phyloP scores from a whole-genome alignment of 2,113 vertebrate species.

The Syngnathoides biaculeatus region DNA sequence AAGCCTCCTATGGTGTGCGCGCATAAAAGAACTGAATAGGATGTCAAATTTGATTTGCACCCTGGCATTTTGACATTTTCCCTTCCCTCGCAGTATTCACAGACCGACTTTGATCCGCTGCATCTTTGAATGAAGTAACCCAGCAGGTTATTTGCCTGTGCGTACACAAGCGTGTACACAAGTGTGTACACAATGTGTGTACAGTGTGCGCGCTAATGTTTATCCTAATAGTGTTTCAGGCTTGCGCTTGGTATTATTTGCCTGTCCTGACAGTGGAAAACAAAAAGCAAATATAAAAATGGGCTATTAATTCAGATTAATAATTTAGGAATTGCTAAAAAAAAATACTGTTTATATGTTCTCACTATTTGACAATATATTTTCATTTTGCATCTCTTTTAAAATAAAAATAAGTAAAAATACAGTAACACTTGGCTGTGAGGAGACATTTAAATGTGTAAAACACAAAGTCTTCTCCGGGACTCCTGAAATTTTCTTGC shows the following conservation, averaged over 20 bases:
- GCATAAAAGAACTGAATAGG: constrained; percentile 12
- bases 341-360: constrained; percentile 21
- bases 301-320: constrained; percentile 17
- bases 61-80: constrained; percentile 29
- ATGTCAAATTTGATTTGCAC: constrained; percentile 16
- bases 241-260: not conserved
- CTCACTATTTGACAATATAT: no score
- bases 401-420: constrained; percentile 9
- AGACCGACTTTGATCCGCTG: constrained; percentile 17
- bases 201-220: constrained; percentile 12
- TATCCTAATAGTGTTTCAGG: constrained; percentile 4
- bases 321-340: constrained; percentile 19
- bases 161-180: constrained; percentile 24
- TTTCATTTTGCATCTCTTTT: not conserved
- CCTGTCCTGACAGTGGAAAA: not conserved
- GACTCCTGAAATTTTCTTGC: constrained; percentile 15
- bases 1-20: not conserved
- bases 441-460: not conserved
- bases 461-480: constrained; percentile 2
- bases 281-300: not conserved
- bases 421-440: constrained; percentile 38
- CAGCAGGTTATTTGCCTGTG: constrained; percentile 10
- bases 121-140: constrained; percentile 6
- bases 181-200: constrained; percentile 11
- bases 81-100: constrained; percentile 15